Percentiles rank a stretch among this genome's conserved stretches.
These are phyloP conservation scores for Drosophila siamana DNA, from an alignment of 2,888 invertebrate species.

Conservation along the genomic window DNA sequence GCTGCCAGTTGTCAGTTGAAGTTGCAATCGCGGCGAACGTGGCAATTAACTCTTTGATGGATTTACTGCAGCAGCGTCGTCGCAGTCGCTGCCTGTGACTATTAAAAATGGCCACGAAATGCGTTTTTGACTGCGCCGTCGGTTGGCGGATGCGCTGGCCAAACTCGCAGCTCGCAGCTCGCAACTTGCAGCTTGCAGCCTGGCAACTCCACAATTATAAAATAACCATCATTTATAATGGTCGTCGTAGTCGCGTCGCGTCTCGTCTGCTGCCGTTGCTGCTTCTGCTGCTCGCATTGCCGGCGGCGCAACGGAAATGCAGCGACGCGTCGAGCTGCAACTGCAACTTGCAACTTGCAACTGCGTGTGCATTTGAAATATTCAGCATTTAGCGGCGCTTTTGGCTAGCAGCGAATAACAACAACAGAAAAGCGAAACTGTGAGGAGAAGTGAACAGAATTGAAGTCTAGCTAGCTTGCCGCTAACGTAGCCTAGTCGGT, in stretches of 20 bases:
- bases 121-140: slow-evolving; percentile 70
- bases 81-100: slow-evolving; percentile 42
- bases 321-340: slow-evolving; percentile 43
- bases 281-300: slow-evolving; percentile 18
- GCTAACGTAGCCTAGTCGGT: neutral
- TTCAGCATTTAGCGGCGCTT: slow-evolving; percentile 75
- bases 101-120: slow-evolving; percentile 73
- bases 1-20: slow-evolving; percentile 57
- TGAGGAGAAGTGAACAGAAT: slow-evolving; percentile 14
- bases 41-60: slow-evolving; percentile 79
- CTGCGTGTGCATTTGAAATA: slow-evolving; percentile 72
- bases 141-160: slow-evolving; percentile 49
- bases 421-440: slow-evolving; percentile 5
- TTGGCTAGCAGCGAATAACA: slow-evolving; percentile 49
- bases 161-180: neutral
- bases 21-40: slow-evolving; percentile 63
- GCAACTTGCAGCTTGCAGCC: slow-evolving; percentile 8
- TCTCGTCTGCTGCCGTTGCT: slow-evolving; percentile 29
- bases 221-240: slow-evolving; percentile 78
- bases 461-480: slow-evolving; percentile 17
- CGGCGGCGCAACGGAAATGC: slow-evolving; percentile 67
- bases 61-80: slow-evolving; percentile 53
- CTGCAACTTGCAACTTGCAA: slow-evolving; percentile 40
- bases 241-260: slow-evolving; percentile 38
- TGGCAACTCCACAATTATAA: slow-evolving; percentile 70